These are phyloP conservation scores for Ailurus styani DNA, from an alignment of 2,113 vertebrate genomes.

Conservation along the genomic window DNA sequence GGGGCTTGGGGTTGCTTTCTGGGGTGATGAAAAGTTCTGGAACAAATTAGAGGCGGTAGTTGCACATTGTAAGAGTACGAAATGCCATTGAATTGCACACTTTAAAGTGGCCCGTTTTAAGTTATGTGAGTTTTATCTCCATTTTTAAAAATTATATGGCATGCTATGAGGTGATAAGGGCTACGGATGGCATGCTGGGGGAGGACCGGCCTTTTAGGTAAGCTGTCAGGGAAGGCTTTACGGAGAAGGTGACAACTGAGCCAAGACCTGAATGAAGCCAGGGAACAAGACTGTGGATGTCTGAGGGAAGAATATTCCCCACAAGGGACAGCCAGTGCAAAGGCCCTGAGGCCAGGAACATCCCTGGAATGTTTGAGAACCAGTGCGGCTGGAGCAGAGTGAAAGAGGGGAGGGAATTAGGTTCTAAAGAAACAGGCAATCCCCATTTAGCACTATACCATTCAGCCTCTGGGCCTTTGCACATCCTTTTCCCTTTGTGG, in stretches of 20 bases:
- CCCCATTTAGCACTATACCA: not conserved
- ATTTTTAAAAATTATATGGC: not conserved
- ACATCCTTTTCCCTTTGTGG: not conserved
- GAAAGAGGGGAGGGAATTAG: too few relatives aligned
- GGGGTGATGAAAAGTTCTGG: not conserved
- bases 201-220: not conserved
- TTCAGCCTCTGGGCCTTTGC: not conserved
- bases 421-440: not conserved
- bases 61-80: fast-evolving
- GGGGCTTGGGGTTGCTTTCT: not conserved
- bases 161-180: not conserved
- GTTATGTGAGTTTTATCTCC: not conserved
- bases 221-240: not conserved
- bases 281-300: not conserved
- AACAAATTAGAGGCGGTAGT: not conserved
- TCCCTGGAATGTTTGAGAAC: not conserved
- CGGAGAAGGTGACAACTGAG: not conserved
- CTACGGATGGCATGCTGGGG: not conserved
- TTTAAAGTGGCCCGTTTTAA: not conserved
- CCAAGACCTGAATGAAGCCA: not conserved
- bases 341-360: not conserved
- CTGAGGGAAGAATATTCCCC: not conserved
- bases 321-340: not conserved
- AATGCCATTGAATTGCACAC: not conserved
- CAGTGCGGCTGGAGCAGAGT: not conserved